These are phyloP conservation scores for Apostichopus parvimensis DNA, from an alignment of 35 echinoderm and acorn worm genomes.

Conservation along the genomic window DNA sequence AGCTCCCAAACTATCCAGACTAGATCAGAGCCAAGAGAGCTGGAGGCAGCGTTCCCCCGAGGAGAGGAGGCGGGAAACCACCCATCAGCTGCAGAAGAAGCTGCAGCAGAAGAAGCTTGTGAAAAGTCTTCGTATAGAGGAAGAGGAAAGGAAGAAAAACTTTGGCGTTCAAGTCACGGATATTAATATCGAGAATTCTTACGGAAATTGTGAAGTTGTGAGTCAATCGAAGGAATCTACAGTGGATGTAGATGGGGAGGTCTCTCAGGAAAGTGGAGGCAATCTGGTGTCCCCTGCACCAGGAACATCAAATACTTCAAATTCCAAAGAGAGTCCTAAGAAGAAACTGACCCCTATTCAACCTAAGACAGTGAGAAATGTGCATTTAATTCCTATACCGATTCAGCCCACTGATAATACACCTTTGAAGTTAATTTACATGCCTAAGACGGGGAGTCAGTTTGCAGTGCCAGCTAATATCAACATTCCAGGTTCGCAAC, in stretches of 20 bases:
- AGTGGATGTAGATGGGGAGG: background rate
- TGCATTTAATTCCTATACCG: constrained; percentile 44
- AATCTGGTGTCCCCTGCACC: constrained; percentile 26
- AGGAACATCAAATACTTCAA: constrained; percentile 18
- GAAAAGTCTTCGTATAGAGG: constrained; percentile 60
- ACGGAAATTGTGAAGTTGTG: background rate
- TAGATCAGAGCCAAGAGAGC: constrained; percentile 32
- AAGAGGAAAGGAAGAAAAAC: constrained; percentile 53
- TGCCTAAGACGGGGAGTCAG: constrained; percentile 7
- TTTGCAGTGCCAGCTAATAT: constrained; percentile 37
- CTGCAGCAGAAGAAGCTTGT: constrained; percentile 71
- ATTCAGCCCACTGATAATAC: constrained; percentile 42
- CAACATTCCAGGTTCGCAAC: constrained; percentile 43
- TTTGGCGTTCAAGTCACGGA: constrained; percentile 46
- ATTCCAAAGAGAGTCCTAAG: constrained; percentile 88
- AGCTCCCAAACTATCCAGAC: constrained; percentile 27
- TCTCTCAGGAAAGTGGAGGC: background rate
- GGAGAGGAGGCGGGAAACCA: constrained; percentile 70
- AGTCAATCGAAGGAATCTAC: background rate
- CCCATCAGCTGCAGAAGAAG: constrained; percentile 70
- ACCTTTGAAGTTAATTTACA: constrained; percentile 54
- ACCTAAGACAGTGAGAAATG: constrained; percentile 79
- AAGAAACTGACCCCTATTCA: constrained; percentile 87
- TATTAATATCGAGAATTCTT: constrained; percentile 15
- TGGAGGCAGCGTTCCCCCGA: constrained; percentile 59